A percentile compares a stretch with the other conserved stretches of the same genome.
These are phyloP conservation scores for Pterocles burchelli DNA, from an alignment of 2,113 vertebrate genomes.

Conservation along the genomic window DNA sequence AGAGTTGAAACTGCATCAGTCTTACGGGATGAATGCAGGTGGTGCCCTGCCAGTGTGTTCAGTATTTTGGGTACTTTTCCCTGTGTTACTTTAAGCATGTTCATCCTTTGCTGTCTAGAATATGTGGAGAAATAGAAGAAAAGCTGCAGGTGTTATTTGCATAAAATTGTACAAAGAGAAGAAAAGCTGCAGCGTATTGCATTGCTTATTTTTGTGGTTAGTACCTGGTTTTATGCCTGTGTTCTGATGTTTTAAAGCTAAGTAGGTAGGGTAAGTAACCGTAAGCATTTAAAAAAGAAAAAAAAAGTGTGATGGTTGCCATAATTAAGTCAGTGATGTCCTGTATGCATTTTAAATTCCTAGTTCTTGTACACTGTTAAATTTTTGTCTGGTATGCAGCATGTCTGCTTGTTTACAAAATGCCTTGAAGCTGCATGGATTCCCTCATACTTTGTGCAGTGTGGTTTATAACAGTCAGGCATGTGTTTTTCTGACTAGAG, in stretches of 20 bases:
- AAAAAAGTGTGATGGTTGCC: neutral
- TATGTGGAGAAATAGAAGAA: neutral
- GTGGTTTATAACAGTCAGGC: neutral
- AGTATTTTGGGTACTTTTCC: neutral
- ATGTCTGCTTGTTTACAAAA: constrained; percentile 8
- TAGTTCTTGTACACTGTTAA: neutral
- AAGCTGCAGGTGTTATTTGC: neutral
- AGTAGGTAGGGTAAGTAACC: neutral
- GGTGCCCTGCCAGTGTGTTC: neutral
- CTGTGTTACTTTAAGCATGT: neutral
- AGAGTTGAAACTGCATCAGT: neutral
- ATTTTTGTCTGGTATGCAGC: neutral
- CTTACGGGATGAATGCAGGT: neutral
- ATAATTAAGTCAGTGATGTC: neutral
- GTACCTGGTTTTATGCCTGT: neutral
- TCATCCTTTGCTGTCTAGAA: neutral
- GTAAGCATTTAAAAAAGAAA: neutral
- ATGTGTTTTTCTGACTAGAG: neutral
- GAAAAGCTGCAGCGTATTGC: neutral
- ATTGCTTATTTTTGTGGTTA: neutral
- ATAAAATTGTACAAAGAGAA: neutral
- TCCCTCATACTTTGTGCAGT: neutral
- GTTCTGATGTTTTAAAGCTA: neutral
- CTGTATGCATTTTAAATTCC: neutral
- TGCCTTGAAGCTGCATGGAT: neutral